Conservation (phyloP, 2,797 vertebrate species). For the Syngnathus acus region DNA sequence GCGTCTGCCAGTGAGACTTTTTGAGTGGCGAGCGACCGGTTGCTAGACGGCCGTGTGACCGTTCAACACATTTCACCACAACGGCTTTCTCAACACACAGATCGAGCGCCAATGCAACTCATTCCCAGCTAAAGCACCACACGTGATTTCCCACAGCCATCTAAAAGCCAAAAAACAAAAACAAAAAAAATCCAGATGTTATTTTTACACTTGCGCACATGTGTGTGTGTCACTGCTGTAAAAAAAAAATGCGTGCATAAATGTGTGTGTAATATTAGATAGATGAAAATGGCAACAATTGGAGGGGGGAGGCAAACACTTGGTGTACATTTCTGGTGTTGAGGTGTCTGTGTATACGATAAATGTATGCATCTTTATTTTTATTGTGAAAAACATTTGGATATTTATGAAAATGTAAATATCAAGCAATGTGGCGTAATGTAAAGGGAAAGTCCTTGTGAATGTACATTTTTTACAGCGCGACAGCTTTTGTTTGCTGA, state of each 20-base stretch:
- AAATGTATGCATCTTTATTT: slow-evolving; percentile 71
- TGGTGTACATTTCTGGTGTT: slow-evolving; percentile 63
- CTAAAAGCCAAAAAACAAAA: not conserved
- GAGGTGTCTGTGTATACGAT: slow-evolving; percentile 65
- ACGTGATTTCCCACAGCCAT: not conserved
- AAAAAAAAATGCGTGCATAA: slow-evolving; percentile 20
- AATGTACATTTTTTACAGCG: slow-evolving; percentile 53
- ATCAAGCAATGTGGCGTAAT: slow-evolving; percentile 46
- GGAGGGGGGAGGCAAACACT: slow-evolving; percentile 22
- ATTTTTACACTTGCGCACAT: slow-evolving; percentile 54
- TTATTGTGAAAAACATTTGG: slow-evolving; percentile 63
- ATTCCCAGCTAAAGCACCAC: not conserved
- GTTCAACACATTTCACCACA: not conserved
- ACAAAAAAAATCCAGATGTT: slow-evolving; percentile 33
- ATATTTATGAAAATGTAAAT: slow-evolving; percentile 75
- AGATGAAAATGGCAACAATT: slow-evolving; percentile 9
- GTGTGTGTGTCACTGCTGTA: slow-evolving; percentile 8
- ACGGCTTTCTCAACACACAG: not conserved
- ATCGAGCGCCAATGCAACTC: not conserved
- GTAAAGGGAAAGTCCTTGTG: slow-evolving; percentile 31
- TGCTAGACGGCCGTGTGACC: not conserved
- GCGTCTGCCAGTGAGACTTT: not conserved
- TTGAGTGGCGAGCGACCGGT: not conserved
- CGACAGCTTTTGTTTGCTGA: slow-evolving; percentile 21
- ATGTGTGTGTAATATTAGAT: slow-evolving; percentile 28